Percentiles rank a stretch among this genome's conserved stretches.
phyloP scores from a whole-genome alignment of 2,888 invertebrate species.

The Stenoptilia bipunctidactyla region DNA sequence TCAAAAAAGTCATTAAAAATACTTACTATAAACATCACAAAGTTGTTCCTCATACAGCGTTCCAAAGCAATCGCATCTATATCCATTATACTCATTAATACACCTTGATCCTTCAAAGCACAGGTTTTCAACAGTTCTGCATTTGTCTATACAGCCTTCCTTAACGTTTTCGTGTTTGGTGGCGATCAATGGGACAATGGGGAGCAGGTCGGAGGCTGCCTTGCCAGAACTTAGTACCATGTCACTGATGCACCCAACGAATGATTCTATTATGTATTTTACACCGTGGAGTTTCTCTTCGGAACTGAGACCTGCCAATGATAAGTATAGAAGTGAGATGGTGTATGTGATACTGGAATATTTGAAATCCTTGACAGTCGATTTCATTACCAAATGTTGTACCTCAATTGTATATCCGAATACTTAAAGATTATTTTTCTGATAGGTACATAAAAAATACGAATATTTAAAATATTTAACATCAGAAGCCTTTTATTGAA shows the following conservation, averaged over 20 bases:
- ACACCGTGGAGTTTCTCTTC: slow-evolving; percentile 91
- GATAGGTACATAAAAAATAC: too few relatives aligned
- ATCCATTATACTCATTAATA: slow-evolving; percentile 91
- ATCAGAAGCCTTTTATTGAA: too few relatives aligned
- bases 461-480: too few relatives aligned
- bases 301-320: slow-evolving; percentile 89
- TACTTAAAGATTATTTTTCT: too few relatives aligned
- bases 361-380: too few relatives aligned
- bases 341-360: too few relatives aligned
- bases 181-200: slow-evolving; percentile 86
- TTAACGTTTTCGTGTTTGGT: slow-evolving; percentile 91
- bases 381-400: too few relatives aligned
- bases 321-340: too few relatives aligned
- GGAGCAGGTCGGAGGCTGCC: slow-evolving; percentile 84
- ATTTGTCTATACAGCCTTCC: slow-evolving; percentile 89
- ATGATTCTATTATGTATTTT: slow-evolving; percentile 93
- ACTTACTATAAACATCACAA: slow-evolving; percentile 92
- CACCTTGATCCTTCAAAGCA: slow-evolving; percentile 91
- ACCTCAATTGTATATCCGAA: too few relatives aligned
- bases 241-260: slow-evolving; percentile 91
- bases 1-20: slow-evolving; percentile 3
- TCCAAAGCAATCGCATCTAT: slow-evolving; percentile 94
- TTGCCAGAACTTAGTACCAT: slow-evolving; percentile 89
- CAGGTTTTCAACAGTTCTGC: slow-evolving; percentile 83
- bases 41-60: slow-evolving; percentile 92